These are phyloP conservation scores for Mythimna albipuncta DNA, from an alignment of 2,888 invertebrate species.

Conservation along the genomic window DNA sequence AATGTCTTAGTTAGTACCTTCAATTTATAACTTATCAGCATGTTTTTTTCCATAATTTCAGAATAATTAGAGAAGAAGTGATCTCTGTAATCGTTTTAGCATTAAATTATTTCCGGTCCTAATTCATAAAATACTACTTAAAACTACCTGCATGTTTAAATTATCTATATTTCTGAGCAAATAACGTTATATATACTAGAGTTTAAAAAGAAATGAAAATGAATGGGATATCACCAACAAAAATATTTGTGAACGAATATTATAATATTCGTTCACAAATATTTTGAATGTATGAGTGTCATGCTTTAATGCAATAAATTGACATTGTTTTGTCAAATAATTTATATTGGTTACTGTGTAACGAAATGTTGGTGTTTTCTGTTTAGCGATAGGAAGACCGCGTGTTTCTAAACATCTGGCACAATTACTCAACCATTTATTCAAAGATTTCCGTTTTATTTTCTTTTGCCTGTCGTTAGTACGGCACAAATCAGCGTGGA, in stretches of 20 bases:
- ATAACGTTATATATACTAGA: neutral
- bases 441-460: neutral
- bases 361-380: conserved; percentile 28
- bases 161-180: neutral
- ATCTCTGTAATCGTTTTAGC: conserved; percentile 41
- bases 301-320: conserved; percentile 2
- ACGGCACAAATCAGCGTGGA: neutral
- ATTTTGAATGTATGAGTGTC: neutral
- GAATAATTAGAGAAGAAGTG: conserved; percentile 12
- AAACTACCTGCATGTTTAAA: conserved; percentile 9
- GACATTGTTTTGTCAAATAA: conserved; percentile 7
- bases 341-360: conserved; percentile 49
- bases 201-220: neutral
- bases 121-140: neutral
- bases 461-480: neutral
- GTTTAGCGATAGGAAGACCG: neutral
- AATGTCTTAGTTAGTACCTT: conserved; percentile 21
- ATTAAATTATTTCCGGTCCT: conserved; percentile 18
- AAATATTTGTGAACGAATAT: conserved; percentile 15
- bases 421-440: neutral
- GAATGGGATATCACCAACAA: conserved; percentile 2
- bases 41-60: conserved; percentile 20
- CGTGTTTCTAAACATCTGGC: conserved; percentile 1
- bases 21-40: conserved; percentile 24
- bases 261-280: neutral